These are phyloP conservation scores for Cryptotis parvus DNA, from an alignment of 2,113 vertebrate genomes.

Conservation along the genomic window DNA sequence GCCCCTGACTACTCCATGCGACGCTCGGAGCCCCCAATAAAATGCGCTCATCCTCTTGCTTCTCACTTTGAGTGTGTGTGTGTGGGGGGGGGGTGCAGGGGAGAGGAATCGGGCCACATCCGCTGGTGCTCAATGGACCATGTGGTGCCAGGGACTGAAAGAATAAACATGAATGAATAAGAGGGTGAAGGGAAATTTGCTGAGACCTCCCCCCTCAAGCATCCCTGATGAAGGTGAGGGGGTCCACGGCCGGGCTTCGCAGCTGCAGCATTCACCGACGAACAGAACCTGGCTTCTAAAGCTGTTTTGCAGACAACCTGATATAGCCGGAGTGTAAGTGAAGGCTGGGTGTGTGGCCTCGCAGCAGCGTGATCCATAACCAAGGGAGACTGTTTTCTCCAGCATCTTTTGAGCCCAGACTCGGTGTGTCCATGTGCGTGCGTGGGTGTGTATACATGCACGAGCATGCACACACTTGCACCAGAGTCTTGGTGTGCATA, in stretches of 20 bases:
- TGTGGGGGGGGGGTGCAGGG: too few relatives aligned
- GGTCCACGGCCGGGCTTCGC: not conserved
- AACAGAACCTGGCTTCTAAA: not conserved
- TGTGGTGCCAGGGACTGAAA: too few relatives aligned
- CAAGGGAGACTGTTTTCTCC: not conserved
- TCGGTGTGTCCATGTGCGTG: not conserved
- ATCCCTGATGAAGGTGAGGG: not conserved
- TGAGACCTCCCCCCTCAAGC: too few relatives aligned
- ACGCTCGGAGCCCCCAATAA: not conserved
- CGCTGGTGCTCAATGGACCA: too few relatives aligned
- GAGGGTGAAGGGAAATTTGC: too few relatives aligned
- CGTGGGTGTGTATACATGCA: fast-evolving
- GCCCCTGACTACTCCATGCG: too few relatives aligned
- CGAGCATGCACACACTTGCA: not conserved
- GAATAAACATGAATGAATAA: not conserved
- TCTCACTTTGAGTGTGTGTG: not conserved
- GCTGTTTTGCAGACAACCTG: not conserved
- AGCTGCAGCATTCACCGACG: not conserved
- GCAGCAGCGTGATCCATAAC: not conserved
- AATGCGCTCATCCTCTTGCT: not conserved
- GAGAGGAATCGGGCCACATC: too few relatives aligned
- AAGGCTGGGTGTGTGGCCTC: not conserved
- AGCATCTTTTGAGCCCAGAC: not conserved
- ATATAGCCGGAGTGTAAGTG: not conserved
- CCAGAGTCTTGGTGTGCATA: too few relatives aligned